Base-by-base conservation (phyloP, 2,797 vertebrate species). In the Pipistrellus pygmaeus region DNA sequence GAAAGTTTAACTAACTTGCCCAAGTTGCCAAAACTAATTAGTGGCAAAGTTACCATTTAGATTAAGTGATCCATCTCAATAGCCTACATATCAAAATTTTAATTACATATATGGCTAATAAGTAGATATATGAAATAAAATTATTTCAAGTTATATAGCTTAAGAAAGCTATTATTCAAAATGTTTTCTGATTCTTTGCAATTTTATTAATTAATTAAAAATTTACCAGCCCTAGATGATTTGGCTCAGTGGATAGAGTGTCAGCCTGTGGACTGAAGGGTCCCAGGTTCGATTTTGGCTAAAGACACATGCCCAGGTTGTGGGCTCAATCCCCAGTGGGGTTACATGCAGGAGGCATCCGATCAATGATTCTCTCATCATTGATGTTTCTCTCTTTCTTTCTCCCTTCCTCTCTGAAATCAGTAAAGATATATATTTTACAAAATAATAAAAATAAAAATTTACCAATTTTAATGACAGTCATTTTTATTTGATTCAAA, bases 401-500 rank as follows among this genome's bases (percentile, higher is more conserved):
- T 23, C 3, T 21, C 21, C 53, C 20, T 55, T 55, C 8, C 21
- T 55, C 53, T 55, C 53, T 55, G 53, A 55, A 23, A 23, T 55
- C 53, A 55, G 23, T 10, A 55, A 21, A 55, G 8, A 55, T 9
- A 55, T 55, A 23, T 8, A 21, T 23, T 23, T 55, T 55, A 1
- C 10, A 55, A 55, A 55, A 55, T 21, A 55, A 21, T 55, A 55
- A 55, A 55, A 53, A 53, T 53, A 53, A 55, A 55, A 51, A 55
- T 9, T 55, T 55, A n/a, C 3, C 75, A 71, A 81, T 38, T 93
- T 80, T 83, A 91, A 55, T 55, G 32, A 80, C 5, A 23, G 13
- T 0, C 17, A 46, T 76, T 91, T 96, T 94, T 46, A 80, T 48
- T 76, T 75, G 21, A 91, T 48, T 94, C 41, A 84, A 35, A 94